Conservation (phyloP, 2,113 vertebrate genomes). For the Cichladusa arquata region DNA sequence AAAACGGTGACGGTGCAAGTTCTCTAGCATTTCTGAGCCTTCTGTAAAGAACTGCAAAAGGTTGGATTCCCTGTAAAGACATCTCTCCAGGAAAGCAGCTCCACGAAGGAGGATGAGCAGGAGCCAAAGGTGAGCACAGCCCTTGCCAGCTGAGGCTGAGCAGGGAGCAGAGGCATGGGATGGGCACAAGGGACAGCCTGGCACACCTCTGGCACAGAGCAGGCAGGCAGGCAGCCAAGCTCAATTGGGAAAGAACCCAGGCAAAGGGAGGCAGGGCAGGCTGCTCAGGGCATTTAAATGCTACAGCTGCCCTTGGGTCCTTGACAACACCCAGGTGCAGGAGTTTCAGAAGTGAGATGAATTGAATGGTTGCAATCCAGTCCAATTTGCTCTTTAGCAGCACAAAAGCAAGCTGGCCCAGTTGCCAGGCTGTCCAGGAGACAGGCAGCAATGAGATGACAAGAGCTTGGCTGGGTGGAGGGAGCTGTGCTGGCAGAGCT, state of each 20-base stretch:
- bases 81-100: neutral
- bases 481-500: neutral
- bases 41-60: neutral
- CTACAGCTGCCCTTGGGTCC: neutral
- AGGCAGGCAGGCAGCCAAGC: too few relatives aligned
- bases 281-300: neutral
- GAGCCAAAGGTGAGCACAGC: neutral
- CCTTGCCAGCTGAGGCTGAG: neutral
- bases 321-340: neutral
- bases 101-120: neutral
- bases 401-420: neutral
- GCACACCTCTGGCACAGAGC: neutral
- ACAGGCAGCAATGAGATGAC: neutral
- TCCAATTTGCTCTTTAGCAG: neutral
- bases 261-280: fast-evolving
- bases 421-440: neutral
- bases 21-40: neutral
- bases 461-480: neutral
- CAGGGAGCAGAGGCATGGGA: fast-evolving
- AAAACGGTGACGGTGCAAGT: fast-evolving
- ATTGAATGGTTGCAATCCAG: neutral
- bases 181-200: neutral
- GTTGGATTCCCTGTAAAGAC: neutral
- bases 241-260: fast-evolving
- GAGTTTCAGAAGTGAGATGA: neutral